Conservation (phyloP, 2,113 vertebrate species). For the Zosterops borbonicus region DNA sequence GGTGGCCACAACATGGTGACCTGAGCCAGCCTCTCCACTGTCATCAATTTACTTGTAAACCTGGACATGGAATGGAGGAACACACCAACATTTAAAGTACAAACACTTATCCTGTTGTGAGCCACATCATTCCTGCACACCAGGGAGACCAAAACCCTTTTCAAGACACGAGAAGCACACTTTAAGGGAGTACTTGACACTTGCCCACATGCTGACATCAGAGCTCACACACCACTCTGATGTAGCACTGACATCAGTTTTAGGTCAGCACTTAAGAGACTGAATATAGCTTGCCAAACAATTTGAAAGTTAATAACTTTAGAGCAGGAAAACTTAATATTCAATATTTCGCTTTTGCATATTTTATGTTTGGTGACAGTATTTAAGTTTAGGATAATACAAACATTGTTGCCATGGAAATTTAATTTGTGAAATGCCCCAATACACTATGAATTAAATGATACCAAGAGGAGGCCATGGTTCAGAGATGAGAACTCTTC, state of each 20-base stretch:
- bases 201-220: not conserved
- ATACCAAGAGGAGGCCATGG: not conserved
- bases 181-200: not conserved
- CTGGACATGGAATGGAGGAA: not conserved
- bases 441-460: not conserved
- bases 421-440: not conserved
- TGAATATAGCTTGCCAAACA: not conserved
- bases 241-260: not conserved
- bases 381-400: not conserved
- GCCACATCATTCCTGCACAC: not conserved
- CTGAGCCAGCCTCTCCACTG: not conserved
- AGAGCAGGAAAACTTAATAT: not conserved
- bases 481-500: not conserved
- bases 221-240: not conserved
- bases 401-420: not conserved
- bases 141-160: not conserved
- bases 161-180: not conserved
- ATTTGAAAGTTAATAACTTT: not conserved
- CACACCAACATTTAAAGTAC: not conserved
- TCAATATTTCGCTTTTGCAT: not conserved
- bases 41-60: not conserved
- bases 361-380: not conserved
- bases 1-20: not conserved
- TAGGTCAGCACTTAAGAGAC: not conserved
- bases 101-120: not conserved